Base-by-base conservation (phyloP, 2,888 invertebrate species). In the Ashinkailepas kermadecensis region DNA sequence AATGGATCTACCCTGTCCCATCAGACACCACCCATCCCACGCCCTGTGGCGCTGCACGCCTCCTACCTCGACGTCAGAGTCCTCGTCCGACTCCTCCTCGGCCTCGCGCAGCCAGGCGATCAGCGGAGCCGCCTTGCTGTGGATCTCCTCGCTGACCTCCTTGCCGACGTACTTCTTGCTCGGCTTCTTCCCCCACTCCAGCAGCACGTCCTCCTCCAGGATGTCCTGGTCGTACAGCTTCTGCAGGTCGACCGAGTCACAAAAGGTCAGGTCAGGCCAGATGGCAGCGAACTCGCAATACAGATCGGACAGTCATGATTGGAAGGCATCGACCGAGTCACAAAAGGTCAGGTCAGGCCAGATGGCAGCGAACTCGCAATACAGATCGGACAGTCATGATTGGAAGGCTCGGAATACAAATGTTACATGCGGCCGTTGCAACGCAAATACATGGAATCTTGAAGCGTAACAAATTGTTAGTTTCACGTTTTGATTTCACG, bases 101-200 rank as follows among this genome's bases (percentile, higher is more conserved):
- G 99, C 99, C 87, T 99, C 97, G 88, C 94, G 92, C 85, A 99
- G 91, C 99, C 99, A 99, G 86, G 93, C 95, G 83, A 99, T 91
- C 89, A 99, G 97, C 82, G 96, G 96, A 86, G 93, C 92, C 81
- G 97, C 97, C 87, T 94, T 94, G 84, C 93, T 92, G 85, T 96
- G 94, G 87, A 99, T 96, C 87, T 98, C 96, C 83, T 93, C 93
- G 83, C 94, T 93, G 83, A 97, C 89, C 88, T 99, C 98, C 87
- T 94, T 94, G 82, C 93, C 90, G 80, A 97, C 97, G 88, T 96
- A 97, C 89, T 97, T 98, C 90, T 95, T 96, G 86, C 93, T 94
- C 81, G 96, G 94, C 90, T 97, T 99, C 85, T 93, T 93, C 13
- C 94, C 93, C 99, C 99, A 99, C 84, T 98, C 97, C 84, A 99